Conservation (phyloP, 2,113 vertebrate species). For the Leucosticte australis region DNA sequence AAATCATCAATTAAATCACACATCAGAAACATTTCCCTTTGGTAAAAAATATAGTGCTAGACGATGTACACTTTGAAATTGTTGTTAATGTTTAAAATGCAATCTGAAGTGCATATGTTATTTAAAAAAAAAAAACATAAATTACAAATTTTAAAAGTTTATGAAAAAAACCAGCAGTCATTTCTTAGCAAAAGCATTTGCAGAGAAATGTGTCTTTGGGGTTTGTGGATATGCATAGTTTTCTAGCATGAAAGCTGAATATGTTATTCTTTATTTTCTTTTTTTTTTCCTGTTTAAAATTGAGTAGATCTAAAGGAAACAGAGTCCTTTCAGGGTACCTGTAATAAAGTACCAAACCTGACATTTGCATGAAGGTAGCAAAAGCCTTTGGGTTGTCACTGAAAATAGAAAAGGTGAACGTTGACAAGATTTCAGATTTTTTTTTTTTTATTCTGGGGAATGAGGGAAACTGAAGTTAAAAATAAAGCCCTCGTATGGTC, state of each 20-base stretch:
- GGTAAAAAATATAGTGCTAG: conserved; percentile 67
- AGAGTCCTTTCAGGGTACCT: conserved; percentile 32
- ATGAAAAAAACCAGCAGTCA: background rate
- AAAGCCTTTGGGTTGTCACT: conserved; percentile 59
- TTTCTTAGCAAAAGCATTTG: conserved; percentile 32
- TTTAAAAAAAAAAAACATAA: conserved; percentile 20
- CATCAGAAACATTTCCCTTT: conserved; percentile 70
- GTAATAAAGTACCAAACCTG: conserved; percentile 34
- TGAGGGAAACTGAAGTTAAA: conserved; percentile 66
- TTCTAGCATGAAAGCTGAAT: conserved; percentile 6
- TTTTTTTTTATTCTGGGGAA: conserved; percentile 27
- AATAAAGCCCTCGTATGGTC: conserved; percentile 75
- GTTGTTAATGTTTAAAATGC: conserved; percentile 67
- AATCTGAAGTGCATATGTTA: conserved; percentile 56
- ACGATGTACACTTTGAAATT: conserved; percentile 69
- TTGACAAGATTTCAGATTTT: conserved; percentile 60
- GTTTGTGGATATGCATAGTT: conserved; percentile 1
- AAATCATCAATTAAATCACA: conserved; percentile 71
- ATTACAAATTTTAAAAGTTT: conserved; percentile 63
- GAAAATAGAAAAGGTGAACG: conserved; percentile 74
- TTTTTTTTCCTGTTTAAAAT: conserved; percentile 15
- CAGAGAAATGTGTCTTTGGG: conserved; percentile 12
- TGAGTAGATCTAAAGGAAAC: conserved; percentile 43
- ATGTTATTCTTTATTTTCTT: background rate
- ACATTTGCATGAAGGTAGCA: background rate